phyloP scores from a whole-genome alignment of 2,888 invertebrate genomes.

The Cosmorhoe ocellata region DNA sequence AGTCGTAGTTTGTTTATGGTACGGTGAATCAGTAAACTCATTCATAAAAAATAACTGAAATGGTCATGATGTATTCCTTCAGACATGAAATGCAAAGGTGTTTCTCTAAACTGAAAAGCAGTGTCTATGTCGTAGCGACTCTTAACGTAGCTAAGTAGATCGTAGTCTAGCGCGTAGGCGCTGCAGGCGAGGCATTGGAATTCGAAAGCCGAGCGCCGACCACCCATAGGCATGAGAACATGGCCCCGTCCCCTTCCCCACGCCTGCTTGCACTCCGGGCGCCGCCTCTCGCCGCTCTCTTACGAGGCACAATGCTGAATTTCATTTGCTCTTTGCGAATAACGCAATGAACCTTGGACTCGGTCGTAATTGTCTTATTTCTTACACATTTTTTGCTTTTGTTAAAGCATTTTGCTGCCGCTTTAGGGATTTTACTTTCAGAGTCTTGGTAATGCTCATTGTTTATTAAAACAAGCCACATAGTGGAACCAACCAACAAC shows the following conservation, averaged over 20 bases:
- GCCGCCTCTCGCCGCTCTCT: constrained; percentile 76
- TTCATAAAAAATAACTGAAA: constrained; percentile 47
- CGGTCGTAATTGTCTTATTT: constrained; percentile 37
- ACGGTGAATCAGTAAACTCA: too few relatives aligned
- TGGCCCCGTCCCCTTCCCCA: constrained; percentile 77
- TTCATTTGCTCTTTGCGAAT: constrained; percentile 72
- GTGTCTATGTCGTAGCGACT: constrained; percentile 32
- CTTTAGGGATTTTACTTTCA: constrained; percentile 5
- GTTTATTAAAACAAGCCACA: not conserved
- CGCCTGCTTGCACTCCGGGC: constrained; percentile 63
- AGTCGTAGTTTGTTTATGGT: constrained; percentile 59
- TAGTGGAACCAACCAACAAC: too few relatives aligned
- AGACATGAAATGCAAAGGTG: constrained; percentile 1
- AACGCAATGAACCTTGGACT: constrained; percentile 49
- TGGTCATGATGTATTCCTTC: not conserved
- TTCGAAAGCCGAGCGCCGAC: constrained; percentile 81
- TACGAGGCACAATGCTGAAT: constrained; percentile 71
- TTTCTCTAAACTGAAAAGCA: constrained; percentile 29
- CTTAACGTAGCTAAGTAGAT: constrained; percentile 50
- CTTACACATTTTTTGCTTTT: constrained; percentile 27
- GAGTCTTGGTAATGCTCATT: constrained; percentile 2
- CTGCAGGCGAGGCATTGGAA: constrained; percentile 79
- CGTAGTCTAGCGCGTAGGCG: constrained; percentile 72
- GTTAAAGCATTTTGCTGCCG: constrained; percentile 14
- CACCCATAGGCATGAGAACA: constrained; percentile 82